Percentiles rank a stretch among this genome's conserved stretches.
These are phyloP conservation scores for Phocoena sinus DNA, from an alignment of 2,113 vertebrate species.

Conservation along the genomic window DNA sequence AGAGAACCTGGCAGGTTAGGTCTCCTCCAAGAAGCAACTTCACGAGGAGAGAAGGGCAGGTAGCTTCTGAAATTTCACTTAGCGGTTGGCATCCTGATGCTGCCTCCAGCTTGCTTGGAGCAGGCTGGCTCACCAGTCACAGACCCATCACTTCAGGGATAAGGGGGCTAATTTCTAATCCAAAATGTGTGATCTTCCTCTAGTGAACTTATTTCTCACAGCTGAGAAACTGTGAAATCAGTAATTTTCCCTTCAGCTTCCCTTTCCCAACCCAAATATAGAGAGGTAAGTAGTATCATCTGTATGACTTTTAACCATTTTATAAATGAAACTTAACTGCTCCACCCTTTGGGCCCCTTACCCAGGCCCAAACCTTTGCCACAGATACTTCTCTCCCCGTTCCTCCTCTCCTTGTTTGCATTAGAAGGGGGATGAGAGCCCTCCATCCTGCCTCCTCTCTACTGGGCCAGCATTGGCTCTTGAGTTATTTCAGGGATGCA, in stretches of 20 bases:
- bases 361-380: background rate
- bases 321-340: background rate
- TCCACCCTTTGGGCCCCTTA: background rate
- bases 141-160: background rate
- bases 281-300: background rate
- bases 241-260: background rate
- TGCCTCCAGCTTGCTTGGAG: background rate
- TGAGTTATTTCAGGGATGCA: background rate
- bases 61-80: background rate
- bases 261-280: background rate
- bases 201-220: background rate
- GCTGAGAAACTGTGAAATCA: background rate
- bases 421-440: background rate
- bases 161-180: background rate
- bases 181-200: background rate
- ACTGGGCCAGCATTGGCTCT: background rate
- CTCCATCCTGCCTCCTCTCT: background rate
- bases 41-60: background rate
- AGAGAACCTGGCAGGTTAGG: background rate
- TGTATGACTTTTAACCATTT: background rate
- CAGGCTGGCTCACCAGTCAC: background rate
- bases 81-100: background rate
- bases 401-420: background rate
- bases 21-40: background rate
- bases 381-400: background rate